A percentile compares a stretch with the other conserved stretches of the same genome.
These are phyloP conservation scores for Paramuricea clavata DNA, from an alignment of 92 coral and sea anemone genomes.

Conservation along the genomic window DNA sequence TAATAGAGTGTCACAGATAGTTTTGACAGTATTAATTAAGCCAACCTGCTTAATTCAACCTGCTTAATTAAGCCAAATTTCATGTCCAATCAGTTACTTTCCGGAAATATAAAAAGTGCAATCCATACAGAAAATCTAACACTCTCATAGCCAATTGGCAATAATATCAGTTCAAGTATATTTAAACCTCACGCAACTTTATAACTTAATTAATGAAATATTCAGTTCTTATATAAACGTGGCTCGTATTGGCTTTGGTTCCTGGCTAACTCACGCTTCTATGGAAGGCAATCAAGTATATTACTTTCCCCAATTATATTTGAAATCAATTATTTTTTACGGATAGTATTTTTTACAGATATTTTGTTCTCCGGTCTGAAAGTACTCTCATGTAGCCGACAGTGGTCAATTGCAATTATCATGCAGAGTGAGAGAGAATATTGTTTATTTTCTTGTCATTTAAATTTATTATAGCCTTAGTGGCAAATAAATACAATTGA, in stretches of 20 bases:
- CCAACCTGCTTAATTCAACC: no score
- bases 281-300: neutral
- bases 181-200: neutral
- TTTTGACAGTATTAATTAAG: no score
- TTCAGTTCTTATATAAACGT: neutral
- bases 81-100: neutral
- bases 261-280: neutral
- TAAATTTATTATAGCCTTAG: no score
- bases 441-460: no score
- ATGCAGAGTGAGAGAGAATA: no score
- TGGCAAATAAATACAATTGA: no score
- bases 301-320: neutral
- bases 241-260: neutral
- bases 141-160: neutral
- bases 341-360: no score
- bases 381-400: constrained; percentile 66
- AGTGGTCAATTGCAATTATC: no score
- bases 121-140: neutral
- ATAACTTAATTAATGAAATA: neutral
- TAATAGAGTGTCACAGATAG: no score
- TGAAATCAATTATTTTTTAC: no score
- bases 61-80: no score
- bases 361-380: constrained; percentile 63
- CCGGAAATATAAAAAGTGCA: neutral
- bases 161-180: neutral